These are phyloP conservation scores for Archips xylosteana DNA, from an alignment of 2,888 invertebrate genomes.

Conservation along the genomic window DNA sequence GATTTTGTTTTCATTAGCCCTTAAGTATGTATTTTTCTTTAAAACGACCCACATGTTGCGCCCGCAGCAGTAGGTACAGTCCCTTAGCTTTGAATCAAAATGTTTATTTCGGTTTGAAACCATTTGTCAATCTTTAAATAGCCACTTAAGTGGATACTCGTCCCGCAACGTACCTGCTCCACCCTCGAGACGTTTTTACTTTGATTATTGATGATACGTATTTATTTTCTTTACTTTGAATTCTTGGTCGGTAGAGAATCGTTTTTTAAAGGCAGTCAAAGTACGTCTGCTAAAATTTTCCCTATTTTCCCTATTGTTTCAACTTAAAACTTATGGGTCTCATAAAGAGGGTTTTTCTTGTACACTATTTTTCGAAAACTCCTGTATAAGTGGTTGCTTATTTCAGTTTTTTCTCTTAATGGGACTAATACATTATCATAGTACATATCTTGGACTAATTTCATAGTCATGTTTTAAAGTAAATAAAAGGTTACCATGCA, in stretches of 20 bases:
- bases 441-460: too few relatives aligned
- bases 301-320: not conserved
- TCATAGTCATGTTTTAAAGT: not conserved
- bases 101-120: slow-evolving; percentile 7
- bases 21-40: too few relatives aligned
- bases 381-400: too few relatives aligned
- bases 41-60: too few relatives aligned
- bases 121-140: slow-evolving; percentile 28
- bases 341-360: too few relatives aligned
- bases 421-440: too few relatives aligned
- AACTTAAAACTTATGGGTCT: too few relatives aligned
- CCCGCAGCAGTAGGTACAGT: too few relatives aligned
- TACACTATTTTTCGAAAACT: too few relatives aligned
- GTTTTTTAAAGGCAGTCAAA: not conserved
- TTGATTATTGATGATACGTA: slow-evolving; percentile 20
- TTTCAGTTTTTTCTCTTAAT: too few relatives aligned
- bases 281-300: not conserved
- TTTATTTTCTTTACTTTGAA: slow-evolving; percentile 22
- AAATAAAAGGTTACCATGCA: not conserved
- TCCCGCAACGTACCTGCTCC: slow-evolving; percentile 4
- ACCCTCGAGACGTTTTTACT: slow-evolving; percentile 6
- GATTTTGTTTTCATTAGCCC: too few relatives aligned
- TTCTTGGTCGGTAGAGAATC: not conserved
- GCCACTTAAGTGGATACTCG: slow-evolving; percentile 17
- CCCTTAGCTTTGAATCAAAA: not conserved